Evolutionary conservation across 2,113 vertebrate genomes (phyloP), one percentile per base, ranked within the genome.

Genomic region (Dipodomys merriami): DNA sequence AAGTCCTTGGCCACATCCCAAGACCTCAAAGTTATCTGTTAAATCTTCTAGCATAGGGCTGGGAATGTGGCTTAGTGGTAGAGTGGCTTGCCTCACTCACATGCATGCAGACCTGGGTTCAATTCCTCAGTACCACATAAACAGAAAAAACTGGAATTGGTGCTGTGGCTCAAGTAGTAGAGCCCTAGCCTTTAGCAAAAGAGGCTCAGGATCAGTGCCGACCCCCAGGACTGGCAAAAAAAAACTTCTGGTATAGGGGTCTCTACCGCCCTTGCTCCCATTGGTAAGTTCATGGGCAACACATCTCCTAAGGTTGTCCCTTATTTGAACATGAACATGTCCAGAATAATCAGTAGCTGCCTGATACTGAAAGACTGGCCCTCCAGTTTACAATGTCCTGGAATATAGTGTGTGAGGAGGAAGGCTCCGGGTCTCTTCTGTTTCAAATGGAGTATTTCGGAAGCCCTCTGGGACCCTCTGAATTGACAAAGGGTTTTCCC

Each of bases 241-340:
- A 22, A 23, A 67, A 11, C 25, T 0, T 15, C 30, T 0, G 0
- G 3, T 1, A 13, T 46, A 64, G 68, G 15, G 33, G 11, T 39
- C 23, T 73, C 64, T 44, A 2, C 7, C 0, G 7, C 25, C 25
- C 44, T 27, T 4, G 7, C 23, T 30, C 30, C 29, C 67, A 72
- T 8, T 5, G 12, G 77, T 20, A 44, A 27, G n/a, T 49, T 69
- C 53, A 18, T 5, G 33, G 46, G 33, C 39, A 79, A 22, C 4
- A 12, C 64, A 20, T 20, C 6, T 74, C 82, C 85, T n/a, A 2
- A 73, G 44, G 71, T 3, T 27, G 23, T 65, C 62, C 62, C 72
- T 33, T 19, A 19, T 35, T 57, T 49, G 33, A 69, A 25, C 39
- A 74, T 64, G 91, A 83, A 33, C 57, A 9, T 30, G 82, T 20